Evolutionary conservation across 2,888 invertebrate species (phyloP).

Genomic region (Fissipunctia ypsillon): DNA sequence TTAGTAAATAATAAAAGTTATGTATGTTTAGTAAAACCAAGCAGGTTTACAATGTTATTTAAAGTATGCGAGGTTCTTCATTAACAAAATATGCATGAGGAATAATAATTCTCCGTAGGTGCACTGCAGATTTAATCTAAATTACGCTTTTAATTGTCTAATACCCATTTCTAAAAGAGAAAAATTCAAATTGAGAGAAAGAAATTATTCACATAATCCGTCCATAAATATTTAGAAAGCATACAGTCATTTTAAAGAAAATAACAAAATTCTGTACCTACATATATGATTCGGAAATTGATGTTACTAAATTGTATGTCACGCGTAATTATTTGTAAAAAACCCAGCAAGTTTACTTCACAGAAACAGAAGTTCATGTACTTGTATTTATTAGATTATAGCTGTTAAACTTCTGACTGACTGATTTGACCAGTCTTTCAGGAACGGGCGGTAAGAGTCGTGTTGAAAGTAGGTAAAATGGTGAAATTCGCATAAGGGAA

Average conservation of each 20-base stretch:
- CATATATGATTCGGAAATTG: constrained; percentile 24
- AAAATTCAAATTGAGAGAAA: constrained; percentile 55
- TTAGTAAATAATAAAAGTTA: background rate
- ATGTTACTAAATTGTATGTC: constrained; percentile 13
- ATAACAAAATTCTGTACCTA: constrained; percentile 13
- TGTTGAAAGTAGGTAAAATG: background rate
- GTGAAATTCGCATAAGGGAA: background rate
- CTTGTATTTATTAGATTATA: background rate
- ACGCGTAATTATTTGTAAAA: background rate
- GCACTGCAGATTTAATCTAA: constrained; percentile 21
- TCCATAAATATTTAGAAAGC: constrained; percentile 60
- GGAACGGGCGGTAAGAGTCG: background rate
- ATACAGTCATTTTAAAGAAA: constrained; percentile 29
- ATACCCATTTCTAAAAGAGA: constrained; percentile 28
- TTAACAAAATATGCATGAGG: background rate
- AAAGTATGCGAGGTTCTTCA: constrained; percentile 2
- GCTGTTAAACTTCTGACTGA: background rate
- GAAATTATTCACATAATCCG: constrained; percentile 40
- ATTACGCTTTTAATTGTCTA: constrained; percentile 39
- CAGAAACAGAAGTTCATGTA: background rate
- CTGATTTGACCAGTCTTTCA: background rate
- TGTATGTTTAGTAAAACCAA: background rate
- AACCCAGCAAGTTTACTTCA: background rate
- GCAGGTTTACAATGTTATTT: background rate
- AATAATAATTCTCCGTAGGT: background rate